Percentiles rank a stretch among this genome's conserved stretches.
Evolutionary conservation across 1,140 invertebrate genomes (phyloP).

Genomic region (Kradibia gibbosae): DNA sequence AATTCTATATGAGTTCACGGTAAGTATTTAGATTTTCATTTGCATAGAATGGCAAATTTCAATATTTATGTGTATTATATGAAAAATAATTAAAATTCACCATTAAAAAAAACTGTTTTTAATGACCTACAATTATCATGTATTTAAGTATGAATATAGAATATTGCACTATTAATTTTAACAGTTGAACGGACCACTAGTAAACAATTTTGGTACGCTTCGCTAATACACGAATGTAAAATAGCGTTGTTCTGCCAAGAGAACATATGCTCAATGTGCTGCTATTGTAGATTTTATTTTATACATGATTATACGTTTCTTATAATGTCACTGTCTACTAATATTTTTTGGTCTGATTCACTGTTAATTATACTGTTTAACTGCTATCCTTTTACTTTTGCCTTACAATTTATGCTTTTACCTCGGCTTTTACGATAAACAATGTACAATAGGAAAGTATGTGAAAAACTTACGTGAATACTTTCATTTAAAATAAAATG

Average conservation of each 20-base stretch:
- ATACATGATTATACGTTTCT: neutral
- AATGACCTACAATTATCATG: neutral
- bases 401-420: neutral
- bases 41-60: neutral
- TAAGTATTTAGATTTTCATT: neutral
- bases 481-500: too few species aligned
- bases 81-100: neutral
- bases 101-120: neutral
- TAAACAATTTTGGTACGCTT: neutral
- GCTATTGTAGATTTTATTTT: neutral
- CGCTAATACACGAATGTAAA: neutral
- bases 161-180: neutral
- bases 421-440: neutral
- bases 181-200: neutral
- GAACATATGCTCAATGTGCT: neutral
- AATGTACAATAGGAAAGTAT: too few species aligned
- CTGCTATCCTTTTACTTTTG: neutral
- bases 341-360: neutral
- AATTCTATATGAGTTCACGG: neutral
- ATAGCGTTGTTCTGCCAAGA: neutral
- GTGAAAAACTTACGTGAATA: too few species aligned
- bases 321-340: neutral
- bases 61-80: neutral
- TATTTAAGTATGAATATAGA: neutral
- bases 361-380: slow-evolving; percentile 4